phyloP scores from a whole-genome alignment of 2,888 invertebrate genomes.

The Napeogenes sylphis region DNA sequence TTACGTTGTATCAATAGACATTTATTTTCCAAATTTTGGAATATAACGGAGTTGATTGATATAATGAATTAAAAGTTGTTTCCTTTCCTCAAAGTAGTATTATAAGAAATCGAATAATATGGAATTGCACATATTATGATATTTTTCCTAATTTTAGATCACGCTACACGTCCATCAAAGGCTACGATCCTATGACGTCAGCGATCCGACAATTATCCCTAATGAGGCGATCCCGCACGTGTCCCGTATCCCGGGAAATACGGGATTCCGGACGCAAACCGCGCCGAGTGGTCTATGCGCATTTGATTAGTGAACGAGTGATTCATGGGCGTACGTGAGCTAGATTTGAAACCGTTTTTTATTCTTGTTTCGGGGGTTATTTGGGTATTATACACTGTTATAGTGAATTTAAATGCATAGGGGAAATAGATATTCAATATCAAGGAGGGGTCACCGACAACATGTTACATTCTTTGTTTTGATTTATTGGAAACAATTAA shows the following conservation, averaged over 20 bases:
- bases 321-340: slow-evolving; percentile 21
- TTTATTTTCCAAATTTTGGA: too few species aligned
- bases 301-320: slow-evolving; percentile 26
- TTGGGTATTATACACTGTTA: slow-evolving; percentile 4
- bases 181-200: slow-evolving; percentile 41
- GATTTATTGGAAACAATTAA: not conserved
- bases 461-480: too few species aligned
- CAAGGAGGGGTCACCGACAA: too few species aligned
- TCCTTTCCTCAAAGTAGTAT: too few species aligned
- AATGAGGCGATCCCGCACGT: slow-evolving; percentile 44
- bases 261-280: slow-evolving; percentile 21
- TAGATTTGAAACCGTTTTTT: slow-evolving; percentile 9
- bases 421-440: not conserved
- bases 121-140: not conserved
- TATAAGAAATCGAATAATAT: too few species aligned
- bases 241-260: slow-evolving; percentile 23
- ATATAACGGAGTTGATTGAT: too few species aligned
- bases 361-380: slow-evolving; percentile 5
- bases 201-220: slow-evolving; percentile 51
- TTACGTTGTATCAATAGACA: too few species aligned
- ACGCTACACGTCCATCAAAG: slow-evolving; percentile 30
- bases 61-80: too few species aligned
- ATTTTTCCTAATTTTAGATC: not conserved
- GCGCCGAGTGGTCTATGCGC: slow-evolving; percentile 23
- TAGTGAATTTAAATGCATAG: not conserved